Evolutionary conservation across 2,888 invertebrate genomes (phyloP).

Genomic region (Cryptus viduatorius): DNA sequence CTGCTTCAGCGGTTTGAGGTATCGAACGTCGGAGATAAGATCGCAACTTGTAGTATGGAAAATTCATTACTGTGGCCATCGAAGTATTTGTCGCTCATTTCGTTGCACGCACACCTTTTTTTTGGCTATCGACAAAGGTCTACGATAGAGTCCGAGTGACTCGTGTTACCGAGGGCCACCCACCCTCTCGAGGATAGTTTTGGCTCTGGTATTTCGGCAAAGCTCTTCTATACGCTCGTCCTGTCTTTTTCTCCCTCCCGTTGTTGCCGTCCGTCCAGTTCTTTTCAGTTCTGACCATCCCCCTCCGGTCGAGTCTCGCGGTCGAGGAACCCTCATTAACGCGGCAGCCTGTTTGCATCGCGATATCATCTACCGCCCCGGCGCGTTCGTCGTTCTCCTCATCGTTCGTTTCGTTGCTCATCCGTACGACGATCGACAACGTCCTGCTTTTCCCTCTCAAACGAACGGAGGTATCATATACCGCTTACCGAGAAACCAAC

Average conservation of each 20-base stretch:
- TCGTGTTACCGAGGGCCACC: constrained; percentile 13
- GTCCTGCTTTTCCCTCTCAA: constrained; percentile 60
- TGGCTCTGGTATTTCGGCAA: constrained; percentile 26
- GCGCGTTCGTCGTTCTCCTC: constrained; percentile 67
- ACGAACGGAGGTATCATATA: neutral
- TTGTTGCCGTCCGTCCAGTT: constrained; percentile 45
- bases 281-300: constrained; percentile 44
- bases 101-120: constrained; percentile 67
- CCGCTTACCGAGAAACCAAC: constrained; percentile 18
- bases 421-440: constrained; percentile 57
- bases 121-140: constrained; percentile 29
- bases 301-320: constrained; percentile 37
- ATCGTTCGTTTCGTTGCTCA: constrained; percentile 62
- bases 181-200: constrained; percentile 15
- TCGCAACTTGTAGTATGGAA: constrained; percentile 33
- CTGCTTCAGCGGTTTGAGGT: neutral
- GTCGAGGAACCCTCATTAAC: constrained; percentile 76
- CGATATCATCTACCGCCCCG: constrained; percentile 76
- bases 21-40: constrained; percentile 31
- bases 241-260: constrained; percentile 64
- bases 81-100: constrained; percentile 71
- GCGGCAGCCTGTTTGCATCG: constrained; percentile 78
- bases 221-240: constrained; percentile 1
- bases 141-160: constrained; percentile 5
- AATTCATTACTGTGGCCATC: constrained; percentile 35